Conservation (phyloP, 2,797 vertebrate species). For the Dicrostonyx torquatus region DNA sequence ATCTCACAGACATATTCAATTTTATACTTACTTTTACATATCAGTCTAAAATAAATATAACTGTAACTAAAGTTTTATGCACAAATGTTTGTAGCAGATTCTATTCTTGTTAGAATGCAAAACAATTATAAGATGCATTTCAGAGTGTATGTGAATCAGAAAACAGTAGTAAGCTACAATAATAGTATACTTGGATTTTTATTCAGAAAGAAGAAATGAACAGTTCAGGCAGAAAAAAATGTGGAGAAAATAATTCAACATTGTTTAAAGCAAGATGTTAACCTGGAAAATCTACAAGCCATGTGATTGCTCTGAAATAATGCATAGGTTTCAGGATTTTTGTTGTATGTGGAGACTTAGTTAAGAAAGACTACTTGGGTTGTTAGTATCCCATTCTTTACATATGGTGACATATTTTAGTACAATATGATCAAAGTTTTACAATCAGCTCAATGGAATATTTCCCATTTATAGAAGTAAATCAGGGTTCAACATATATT, state of each 20-base stretch:
- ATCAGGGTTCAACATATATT: not conserved
- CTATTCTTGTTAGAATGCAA: not conserved
- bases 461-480: not conserved
- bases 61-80: not conserved
- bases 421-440: not conserved
- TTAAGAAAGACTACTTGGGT: not conserved
- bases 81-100: not conserved
- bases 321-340: accelerated
- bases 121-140: not conserved
- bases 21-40: not conserved
- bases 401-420: not conserved
- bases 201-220: not conserved
- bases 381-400: not conserved
- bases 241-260: not conserved
- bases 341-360: not conserved
- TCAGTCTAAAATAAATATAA: not conserved
- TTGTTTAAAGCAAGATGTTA: not conserved
- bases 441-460: not conserved
- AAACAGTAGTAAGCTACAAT: not conserved
- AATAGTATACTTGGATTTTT: not conserved
- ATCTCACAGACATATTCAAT: not conserved
- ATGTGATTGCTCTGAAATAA: too few species aligned
- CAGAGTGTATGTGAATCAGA: not conserved
- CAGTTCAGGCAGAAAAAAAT: not conserved
- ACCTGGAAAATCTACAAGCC: not conserved